A percentile compares a stretch with the other conserved stretches of the same genome.
Conservation (phyloP, 2,113 vertebrate species). For the Oxygymnocypris stewartii region DNA sequence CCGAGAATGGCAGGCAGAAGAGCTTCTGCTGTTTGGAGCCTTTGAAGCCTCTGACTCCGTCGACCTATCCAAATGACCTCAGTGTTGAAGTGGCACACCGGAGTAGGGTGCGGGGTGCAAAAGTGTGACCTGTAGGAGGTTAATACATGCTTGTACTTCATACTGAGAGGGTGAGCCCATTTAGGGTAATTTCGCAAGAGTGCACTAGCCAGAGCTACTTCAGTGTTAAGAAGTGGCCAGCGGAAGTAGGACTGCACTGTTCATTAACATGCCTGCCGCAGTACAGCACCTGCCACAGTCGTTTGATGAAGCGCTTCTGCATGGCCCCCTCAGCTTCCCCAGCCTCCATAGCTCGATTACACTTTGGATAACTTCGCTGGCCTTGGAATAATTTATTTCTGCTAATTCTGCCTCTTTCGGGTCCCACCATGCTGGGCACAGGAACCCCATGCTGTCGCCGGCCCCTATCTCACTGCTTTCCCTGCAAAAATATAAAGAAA, state of each 20-base stretch:
- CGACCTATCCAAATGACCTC: neutral
- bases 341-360: slow-evolving; percentile 47
- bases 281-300: slow-evolving; percentile 50
- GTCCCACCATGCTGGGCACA: slow-evolving; percentile 35
- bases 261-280: slow-evolving; percentile 56
- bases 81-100: slow-evolving; percentile 3
- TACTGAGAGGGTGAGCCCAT: slow-evolving; percentile 49
- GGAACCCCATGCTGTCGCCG: slow-evolving; percentile 28
- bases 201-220: slow-evolving; percentile 51
- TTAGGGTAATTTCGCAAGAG: slow-evolving; percentile 57
- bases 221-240: slow-evolving; percentile 42
- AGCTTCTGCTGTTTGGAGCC: neutral
- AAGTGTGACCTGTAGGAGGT: slow-evolving; percentile 42
- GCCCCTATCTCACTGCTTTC: slow-evolving; percentile 33
- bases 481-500: slow-evolving; percentile 62
- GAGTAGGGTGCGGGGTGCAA: slow-evolving; percentile 13
- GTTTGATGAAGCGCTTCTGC: slow-evolving; percentile 55
- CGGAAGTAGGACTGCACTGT: slow-evolving; percentile 35
- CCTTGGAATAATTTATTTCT: slow-evolving; percentile 56
- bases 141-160: slow-evolving; percentile 49
- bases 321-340: slow-evolving; percentile 34
- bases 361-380: slow-evolving; percentile 58
- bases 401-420: slow-evolving; percentile 52
- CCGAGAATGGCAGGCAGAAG: slow-evolving; percentile 10
- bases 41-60: neutral